Percentiles rank a stretch among this genome's conserved stretches.
phyloP scores from a whole-genome alignment of 2,797 vertebrate species.

The Oreochromis grahami region DNA sequence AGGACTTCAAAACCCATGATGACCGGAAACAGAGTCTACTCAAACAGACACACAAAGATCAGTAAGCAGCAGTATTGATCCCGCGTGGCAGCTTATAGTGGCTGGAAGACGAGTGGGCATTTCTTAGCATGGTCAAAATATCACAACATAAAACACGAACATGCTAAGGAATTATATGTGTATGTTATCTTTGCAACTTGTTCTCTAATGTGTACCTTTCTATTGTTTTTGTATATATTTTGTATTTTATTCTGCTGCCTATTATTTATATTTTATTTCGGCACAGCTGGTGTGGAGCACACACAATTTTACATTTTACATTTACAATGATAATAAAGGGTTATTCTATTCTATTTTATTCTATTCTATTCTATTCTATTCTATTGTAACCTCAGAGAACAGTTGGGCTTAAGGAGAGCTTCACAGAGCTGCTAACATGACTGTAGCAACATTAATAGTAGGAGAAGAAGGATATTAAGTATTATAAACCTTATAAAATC shows the following conservation, averaged over 20 bases:
- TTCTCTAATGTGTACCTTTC: background rate
- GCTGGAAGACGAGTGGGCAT: accelerated
- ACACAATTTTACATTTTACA: background rate
- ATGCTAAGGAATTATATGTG: accelerated
- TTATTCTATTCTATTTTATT: background rate
- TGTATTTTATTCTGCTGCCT: background rate
- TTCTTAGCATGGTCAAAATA: background rate
- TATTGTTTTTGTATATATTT: background rate
- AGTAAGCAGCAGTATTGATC: background rate
- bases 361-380: background rate
- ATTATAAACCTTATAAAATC: background rate
- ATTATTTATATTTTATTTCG: background rate
- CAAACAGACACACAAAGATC: background rate
- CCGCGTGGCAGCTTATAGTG: background rate
- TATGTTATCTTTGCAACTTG: accelerated
- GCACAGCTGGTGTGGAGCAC: background rate
- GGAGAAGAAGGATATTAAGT: background rate
- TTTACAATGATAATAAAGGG: background rate
- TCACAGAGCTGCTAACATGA: background rate
- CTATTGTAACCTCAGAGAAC: background rate
- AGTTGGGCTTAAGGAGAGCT: background rate
- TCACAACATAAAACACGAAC: accelerated
- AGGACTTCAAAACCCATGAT: conserved; percentile 50
- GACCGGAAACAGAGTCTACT: conserved; percentile 25
- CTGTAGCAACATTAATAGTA: background rate